Evolutionary conservation across 2,888 invertebrate species (phyloP).

Genomic region (Acleris cristana): DNA sequence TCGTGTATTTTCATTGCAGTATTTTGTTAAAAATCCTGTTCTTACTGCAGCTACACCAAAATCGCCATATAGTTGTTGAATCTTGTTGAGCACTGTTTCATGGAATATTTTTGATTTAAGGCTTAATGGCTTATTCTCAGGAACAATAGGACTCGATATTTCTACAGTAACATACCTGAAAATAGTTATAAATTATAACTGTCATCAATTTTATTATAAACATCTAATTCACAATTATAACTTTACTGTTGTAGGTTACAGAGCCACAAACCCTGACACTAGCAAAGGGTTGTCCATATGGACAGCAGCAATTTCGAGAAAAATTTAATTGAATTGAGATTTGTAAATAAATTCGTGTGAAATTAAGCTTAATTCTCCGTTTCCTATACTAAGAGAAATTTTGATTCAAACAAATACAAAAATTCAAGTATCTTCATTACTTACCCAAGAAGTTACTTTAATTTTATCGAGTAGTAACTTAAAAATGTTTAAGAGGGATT

Average conservation of each 20-base stretch:
- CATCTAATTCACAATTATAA: no score
- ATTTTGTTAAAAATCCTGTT: constrained; percentile 89
- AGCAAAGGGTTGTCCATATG: no score
- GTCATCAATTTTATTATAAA: background rate
- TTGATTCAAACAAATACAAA: no score
- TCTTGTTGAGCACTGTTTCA: constrained; percentile 83
- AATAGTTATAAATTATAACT: constrained; percentile 36
- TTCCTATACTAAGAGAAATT: no score
- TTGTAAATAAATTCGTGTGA: background rate
- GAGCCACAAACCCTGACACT: no score
- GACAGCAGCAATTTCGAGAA: no score
- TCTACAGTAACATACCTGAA: constrained; percentile 88
- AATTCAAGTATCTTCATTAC: no score
- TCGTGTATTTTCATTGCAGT: constrained; percentile 90
- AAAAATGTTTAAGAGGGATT: constrained; percentile 4
- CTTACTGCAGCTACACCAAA: constrained; percentile 89
- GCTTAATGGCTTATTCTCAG: constrained; percentile 73
- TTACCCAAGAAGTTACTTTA: no score
- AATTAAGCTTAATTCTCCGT: background rate
- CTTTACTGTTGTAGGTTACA: no score
- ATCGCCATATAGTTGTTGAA: constrained; percentile 89
- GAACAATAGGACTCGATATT: constrained; percentile 79
- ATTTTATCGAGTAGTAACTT: no score
- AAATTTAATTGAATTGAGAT: no score
- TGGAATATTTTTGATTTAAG: constrained; percentile 82